Conservation (phyloP, 1,140 invertebrate genomes). For the Camponotus vicinus region DNA sequence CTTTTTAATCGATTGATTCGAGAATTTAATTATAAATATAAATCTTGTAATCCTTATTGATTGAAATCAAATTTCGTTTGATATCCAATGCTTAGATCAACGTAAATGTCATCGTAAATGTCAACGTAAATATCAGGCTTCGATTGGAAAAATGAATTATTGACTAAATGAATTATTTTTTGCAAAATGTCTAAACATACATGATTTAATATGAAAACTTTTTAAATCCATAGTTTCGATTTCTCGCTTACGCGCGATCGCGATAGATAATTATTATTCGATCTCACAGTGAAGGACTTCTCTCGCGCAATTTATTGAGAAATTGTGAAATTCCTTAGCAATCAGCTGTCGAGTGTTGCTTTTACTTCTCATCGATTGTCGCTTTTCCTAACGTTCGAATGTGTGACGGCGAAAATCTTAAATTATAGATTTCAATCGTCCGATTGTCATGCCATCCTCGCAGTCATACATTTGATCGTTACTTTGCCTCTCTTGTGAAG, state of each 20-base stretch:
- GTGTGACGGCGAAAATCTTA: not conserved
- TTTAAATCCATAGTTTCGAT: not conserved
- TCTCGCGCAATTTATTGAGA: constrained; percentile 4
- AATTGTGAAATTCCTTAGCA: not conserved
- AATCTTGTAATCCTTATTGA: not conserved
- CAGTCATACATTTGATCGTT: not conserved
- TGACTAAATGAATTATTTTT: not conserved
- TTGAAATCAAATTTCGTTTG: not conserved
- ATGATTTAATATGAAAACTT: not conserved
- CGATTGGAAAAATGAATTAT: too few species aligned
- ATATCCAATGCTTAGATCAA: not conserved
- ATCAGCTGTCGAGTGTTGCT: not conserved
- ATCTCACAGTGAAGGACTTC: not conserved
- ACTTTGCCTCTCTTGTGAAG: not conserved
- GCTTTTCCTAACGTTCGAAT: not conserved
- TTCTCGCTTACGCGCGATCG: not conserved
- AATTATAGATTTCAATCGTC: constrained; percentile 24
- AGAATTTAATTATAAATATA: not conserved
- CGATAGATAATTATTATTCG: not conserved
- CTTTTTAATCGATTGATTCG: not conserved
- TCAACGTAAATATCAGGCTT: not conserved
- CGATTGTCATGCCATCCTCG: not conserved
- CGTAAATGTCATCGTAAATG: not conserved
- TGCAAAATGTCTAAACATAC: not conserved
- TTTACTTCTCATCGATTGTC: constrained; percentile 5